These are phyloP conservation scores for Argya squamiceps DNA, from an alignment of 2,797 vertebrate genomes.

Conservation along the genomic window DNA sequence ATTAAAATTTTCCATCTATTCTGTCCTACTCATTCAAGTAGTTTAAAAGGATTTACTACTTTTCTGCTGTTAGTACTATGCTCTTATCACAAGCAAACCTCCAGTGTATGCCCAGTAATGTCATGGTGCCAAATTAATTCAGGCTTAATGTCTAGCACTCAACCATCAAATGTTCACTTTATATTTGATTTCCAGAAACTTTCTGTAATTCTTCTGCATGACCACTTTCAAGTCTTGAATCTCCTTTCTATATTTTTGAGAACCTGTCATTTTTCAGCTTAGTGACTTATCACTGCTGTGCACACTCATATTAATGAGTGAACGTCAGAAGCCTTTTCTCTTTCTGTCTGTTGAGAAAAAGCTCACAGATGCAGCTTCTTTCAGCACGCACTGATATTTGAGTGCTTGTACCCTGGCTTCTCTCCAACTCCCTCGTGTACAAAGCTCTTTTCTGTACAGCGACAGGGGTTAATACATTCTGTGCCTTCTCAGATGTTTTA, in stretches of 20 bases:
- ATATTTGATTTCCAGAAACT: neutral
- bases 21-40: neutral
- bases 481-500: slow-evolving; percentile 41
- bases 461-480: slow-evolving; percentile 48
- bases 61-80: neutral
- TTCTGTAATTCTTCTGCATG: neutral
- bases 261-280: neutral
- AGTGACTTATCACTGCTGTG: neutral
- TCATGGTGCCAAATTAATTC: neutral
- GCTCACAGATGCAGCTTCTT: neutral
- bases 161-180: neutral
- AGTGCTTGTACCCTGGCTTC: slow-evolving; percentile 21
- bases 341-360: slow-evolving; percentile 15
- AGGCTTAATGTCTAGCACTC: neutral
- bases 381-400: neutral
- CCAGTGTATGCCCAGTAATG: neutral
- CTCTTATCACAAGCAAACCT: neutral
- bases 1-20: neutral
- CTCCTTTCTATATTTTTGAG: neutral
- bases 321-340: neutral
- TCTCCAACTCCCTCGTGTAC: neutral
- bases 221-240: neutral
- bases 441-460: slow-evolving; percentile 29
- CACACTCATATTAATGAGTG: neutral
- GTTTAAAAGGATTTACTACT: neutral